phyloP scores from a whole-genome alignment of 2,113 vertebrate genomes.

The Nannobrachium achirus region DNA sequence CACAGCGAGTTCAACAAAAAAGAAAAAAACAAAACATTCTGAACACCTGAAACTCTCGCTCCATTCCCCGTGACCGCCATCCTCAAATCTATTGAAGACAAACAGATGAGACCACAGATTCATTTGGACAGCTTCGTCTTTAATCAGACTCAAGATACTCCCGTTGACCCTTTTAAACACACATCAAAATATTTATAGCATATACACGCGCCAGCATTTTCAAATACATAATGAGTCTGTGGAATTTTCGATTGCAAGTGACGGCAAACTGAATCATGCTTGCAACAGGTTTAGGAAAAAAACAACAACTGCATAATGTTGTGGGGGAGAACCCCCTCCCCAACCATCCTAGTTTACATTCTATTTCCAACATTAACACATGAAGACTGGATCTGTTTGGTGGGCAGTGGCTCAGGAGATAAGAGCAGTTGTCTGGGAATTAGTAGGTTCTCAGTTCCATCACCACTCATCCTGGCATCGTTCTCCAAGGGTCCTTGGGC shows the following conservation, averaged over 20 bases:
- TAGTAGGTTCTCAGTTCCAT: no score
- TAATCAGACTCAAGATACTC: constrained; percentile 69
- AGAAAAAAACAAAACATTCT: constrained; percentile 7
- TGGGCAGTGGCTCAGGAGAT: no score
- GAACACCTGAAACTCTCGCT: constrained; percentile 7
- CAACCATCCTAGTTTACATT: constrained; percentile 25
- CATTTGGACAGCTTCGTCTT: constrained; percentile 59
- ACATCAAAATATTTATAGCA: constrained; percentile 72
- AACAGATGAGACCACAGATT: constrained; percentile 35
- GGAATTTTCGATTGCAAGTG: constrained; percentile 38
- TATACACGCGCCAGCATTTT: constrained; percentile 59
- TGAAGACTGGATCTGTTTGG: neutral
- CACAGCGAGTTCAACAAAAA: neutral
- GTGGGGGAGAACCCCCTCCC: constrained; percentile 27
- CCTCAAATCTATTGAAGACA: neutral
- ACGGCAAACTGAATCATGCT: constrained; percentile 48
- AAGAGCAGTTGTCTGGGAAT: no score
- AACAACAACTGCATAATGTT: constrained; percentile 15
- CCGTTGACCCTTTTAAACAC: constrained; percentile 55
- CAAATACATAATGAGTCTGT: constrained; percentile 46
- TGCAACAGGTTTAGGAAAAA: constrained; percentile 33
- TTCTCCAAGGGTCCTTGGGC: no score
- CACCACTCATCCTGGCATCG: no score
- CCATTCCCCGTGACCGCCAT: neutral
- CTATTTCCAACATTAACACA: neutral